phyloP scores from a whole-genome alignment of 2,113 vertebrate genomes.

The Pagrus major region DNA sequence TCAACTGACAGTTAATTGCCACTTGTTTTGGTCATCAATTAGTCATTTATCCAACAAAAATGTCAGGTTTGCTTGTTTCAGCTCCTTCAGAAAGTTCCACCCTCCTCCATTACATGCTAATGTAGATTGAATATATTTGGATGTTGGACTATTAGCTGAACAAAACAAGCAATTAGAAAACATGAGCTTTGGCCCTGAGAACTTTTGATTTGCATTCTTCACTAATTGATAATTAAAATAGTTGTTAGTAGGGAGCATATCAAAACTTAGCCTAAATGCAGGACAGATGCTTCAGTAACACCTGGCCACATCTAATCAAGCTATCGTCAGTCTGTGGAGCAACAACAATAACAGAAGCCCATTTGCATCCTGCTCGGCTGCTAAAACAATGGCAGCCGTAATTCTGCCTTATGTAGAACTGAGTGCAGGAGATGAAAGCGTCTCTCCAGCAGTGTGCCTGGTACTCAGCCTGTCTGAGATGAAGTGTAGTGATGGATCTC shows the following conservation, averaged over 20 bases:
- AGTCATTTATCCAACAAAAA: background rate
- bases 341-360: constrained; percentile 26
- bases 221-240: background rate
- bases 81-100: background rate
- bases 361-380: constrained; percentile 55
- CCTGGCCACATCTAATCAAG: constrained; percentile 25
- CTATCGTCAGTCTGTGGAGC: constrained; percentile 22
- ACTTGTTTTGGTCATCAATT: background rate
- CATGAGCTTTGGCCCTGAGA: background rate
- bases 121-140: background rate
- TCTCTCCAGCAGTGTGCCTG: constrained; percentile 33
- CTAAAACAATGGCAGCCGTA: constrained; percentile 44
- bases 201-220: background rate
- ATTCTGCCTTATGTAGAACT: constrained; percentile 35
- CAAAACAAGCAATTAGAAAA: background rate
- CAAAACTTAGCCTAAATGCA: background rate
- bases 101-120: background rate
- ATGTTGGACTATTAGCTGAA: background rate
- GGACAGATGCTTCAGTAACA: background rate
- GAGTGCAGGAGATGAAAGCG: constrained; percentile 58
- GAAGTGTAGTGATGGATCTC: constrained; percentile 34
- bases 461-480: constrained; percentile 42
- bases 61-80: too few species aligned
- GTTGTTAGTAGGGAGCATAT: background rate
- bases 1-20: background rate